Evolutionary conservation across 2,888 invertebrate genomes (phyloP), one percentile per base, ranked within the genome.

Genomic region (Hipparchia semele): DNA sequence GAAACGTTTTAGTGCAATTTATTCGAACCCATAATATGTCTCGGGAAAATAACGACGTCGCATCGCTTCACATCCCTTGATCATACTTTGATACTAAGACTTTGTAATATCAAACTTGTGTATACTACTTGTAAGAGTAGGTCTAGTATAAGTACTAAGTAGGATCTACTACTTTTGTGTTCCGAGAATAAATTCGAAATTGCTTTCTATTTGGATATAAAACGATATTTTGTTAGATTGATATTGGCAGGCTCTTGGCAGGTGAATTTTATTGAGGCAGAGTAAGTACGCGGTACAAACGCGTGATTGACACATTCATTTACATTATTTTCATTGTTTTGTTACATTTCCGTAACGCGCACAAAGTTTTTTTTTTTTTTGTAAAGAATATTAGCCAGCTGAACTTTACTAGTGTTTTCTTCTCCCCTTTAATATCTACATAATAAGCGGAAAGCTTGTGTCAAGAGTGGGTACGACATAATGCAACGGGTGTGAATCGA

Each of bases 291-390:
- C 12, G 12, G 46, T 49, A 59, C 56, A 68, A 68, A 68, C 68
- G 58, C 13, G 8, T 68, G 58, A 68, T 46, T 68, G 68, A 59
- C 68, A 68, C 56, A 68, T 68, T 68, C 56, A 49, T 68, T 68
- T 68, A 68, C 58, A 59, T 58, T 59, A 56, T 68, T 73, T 76
- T 76, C 71, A 70, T 67, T 72, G 64, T 70, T 73, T 76, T 75
- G 73, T 74, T 39, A 39, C 39, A 70, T 68, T 60, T 66, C 73
- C 71, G 72, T 49, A 62, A 66, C 59, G 39, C 61, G 61, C 23
- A 3, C 39, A 59, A 62, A 59, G 68, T 73, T 62, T 49, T 49
- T 62, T 62, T 23, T 23, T 62, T 49, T 49, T 62, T 62, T 23
- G 0, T 23, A 23, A 23, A 23, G 23, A 23, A n/a, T n/a, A n/a